Conservation (phyloP, 1,140 invertebrate genomes). For the Nixonia krombeini region DNA sequence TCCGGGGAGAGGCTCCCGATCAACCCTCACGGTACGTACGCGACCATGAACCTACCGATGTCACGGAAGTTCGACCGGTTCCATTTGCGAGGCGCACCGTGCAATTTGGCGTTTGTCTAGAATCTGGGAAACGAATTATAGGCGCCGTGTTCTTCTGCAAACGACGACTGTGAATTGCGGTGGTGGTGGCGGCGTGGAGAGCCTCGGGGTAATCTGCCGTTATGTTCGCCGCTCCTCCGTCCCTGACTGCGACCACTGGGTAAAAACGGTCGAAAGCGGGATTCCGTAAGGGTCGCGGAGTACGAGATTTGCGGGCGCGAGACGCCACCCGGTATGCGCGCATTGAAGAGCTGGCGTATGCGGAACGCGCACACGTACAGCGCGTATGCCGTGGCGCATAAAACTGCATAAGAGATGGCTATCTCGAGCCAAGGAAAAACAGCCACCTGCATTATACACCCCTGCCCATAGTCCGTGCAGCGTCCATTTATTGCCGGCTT, state of each 20-base stretch:
- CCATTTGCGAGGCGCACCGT: constrained; percentile 3
- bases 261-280: too few species aligned
- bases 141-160: neutral
- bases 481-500: constrained; percentile 65
- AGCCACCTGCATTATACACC: constrained; percentile 62
- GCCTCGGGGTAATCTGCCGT: too few species aligned
- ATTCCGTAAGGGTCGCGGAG: too few species aligned
- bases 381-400: constrained; percentile 55
- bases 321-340: neutral
- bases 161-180: too few species aligned
- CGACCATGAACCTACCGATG: constrained; percentile 13
- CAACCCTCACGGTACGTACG: constrained; percentile 10
- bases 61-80: constrained; percentile 32
- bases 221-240: too few species aligned
- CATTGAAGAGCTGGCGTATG: constrained; percentile 16
- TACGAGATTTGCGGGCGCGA: too few species aligned
- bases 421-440: constrained; percentile 60
- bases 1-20: constrained; percentile 6
- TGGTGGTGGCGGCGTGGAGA: too few species aligned
- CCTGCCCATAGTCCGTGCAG: constrained; percentile 53
- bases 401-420: constrained; percentile 70
- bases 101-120: constrained; percentile 15
- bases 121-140: constrained; percentile 11
- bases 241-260: too few species aligned
- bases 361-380: constrained; percentile 48